phyloP scores from a whole-genome alignment of 2,113 vertebrate genomes.

The Phodopus roborovskii region DNA sequence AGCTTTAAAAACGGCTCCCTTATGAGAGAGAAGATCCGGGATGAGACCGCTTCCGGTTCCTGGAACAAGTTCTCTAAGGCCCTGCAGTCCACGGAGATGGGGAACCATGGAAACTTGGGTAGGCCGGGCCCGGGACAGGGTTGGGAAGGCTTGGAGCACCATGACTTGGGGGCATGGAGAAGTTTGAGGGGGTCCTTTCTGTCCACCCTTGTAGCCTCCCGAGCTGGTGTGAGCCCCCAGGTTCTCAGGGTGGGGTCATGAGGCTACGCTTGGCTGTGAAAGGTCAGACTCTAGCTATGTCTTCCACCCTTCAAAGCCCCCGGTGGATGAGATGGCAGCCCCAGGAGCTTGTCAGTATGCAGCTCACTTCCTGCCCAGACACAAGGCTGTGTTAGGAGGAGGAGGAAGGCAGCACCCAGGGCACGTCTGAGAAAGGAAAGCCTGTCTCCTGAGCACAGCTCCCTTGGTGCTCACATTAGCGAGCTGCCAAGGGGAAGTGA shows the following conservation, averaged over 20 bases:
- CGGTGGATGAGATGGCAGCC: background rate
- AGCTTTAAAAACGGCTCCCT: constrained; percentile 99
- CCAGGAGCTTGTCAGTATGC: fast-evolving
- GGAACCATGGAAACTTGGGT: constrained; percentile 95
- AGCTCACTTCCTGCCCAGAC: background rate
- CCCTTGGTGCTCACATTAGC: background rate
- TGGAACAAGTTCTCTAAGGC: constrained; percentile 93
- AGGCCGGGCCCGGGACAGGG: constrained; percentile 51
- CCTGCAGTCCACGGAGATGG: constrained; percentile 88
- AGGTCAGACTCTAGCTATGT: background rate
- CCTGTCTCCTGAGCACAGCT: too few species aligned
- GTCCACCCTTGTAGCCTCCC: background rate
- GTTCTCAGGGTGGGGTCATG: background rate
- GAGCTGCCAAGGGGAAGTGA: background rate
- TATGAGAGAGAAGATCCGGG: constrained; percentile 93
- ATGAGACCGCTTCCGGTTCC: constrained; percentile 89
- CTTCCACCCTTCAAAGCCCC: background rate
- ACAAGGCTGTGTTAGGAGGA: background rate
- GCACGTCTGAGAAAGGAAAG: background rate
- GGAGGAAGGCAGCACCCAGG: background rate
- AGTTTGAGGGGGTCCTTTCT: background rate
- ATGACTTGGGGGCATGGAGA: background rate
- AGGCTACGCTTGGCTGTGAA: background rate
- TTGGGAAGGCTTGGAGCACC: background rate
- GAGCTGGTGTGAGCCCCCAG: background rate